Evolutionary conservation across 2,797 vertebrate species (phyloP), one percentile per base, ranked within the genome.

Genomic region (Saxicola maurus): DNA sequence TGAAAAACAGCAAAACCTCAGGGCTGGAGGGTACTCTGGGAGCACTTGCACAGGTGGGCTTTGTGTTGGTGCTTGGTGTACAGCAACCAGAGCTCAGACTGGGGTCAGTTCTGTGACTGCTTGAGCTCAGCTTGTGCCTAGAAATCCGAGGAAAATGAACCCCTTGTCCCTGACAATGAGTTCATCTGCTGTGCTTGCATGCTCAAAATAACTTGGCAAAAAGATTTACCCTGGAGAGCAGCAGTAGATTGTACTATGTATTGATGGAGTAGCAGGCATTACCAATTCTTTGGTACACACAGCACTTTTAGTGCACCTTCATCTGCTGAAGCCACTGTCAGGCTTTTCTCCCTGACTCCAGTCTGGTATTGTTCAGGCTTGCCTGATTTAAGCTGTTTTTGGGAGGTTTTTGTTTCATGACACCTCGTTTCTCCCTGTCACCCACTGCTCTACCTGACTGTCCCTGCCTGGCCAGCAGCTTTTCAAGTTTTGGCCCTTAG

Each of bases 241-340:
- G 8, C 35, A 14, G 38, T 19, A 24, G 2, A 19, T 9, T 37
- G 33, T 9, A 9, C 10, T 9, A 0, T 3, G n/a, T n/a, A n/a
- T n/a, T n/a, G 33, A 15, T 2, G 19, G 33, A 25, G 55, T 4
- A 14, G 30, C 33, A 13, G 2, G 7, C 1, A 5, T n/a, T 35
- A 37, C 67, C 3, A 4, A 1, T 61, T 51, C 35, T 45, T 67
- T 0, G 1, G 4, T 37, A 4, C 40, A 38, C n/a, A 2, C 17
- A 56, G 30, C 0, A 1, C 61, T 42, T 51, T 1, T 9, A 13
- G 17, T 6, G 66, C 35, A n/a, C 46, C n/a, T 73, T 40, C 10
- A 0, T 28, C n/a, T 76, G n/a, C 33, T 59, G 56, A 18, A 49
- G 46, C 5, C 8, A 53, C 38, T 2, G 11, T 35, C 45, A 27